Conservation (phyloP, 1,140 invertebrate species). For the Drosophila saltans region DNA sequence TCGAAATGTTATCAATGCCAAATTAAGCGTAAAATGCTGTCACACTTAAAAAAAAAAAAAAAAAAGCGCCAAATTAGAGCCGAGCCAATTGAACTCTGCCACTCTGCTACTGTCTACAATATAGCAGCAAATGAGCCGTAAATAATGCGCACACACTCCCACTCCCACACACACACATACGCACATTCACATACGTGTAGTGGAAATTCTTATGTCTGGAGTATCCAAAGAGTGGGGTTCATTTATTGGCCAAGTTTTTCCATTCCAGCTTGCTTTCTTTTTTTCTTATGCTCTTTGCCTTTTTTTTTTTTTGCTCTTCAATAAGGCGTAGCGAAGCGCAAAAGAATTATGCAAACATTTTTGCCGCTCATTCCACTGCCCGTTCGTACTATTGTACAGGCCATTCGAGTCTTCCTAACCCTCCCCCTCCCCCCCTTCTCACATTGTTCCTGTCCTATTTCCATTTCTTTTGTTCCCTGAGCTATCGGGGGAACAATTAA, state of each 20-base stretch:
- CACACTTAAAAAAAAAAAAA: constrained; percentile 48
- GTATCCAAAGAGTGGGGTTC: constrained; percentile 16
- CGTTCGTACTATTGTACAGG: too few relatives aligned
- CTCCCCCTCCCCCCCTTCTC: background rate
- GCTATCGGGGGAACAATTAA: constrained; percentile 40
- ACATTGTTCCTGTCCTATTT: background rate
- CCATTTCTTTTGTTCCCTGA: constrained; percentile 34
- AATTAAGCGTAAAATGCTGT: constrained; percentile 77
- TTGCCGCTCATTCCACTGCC: constrained; percentile 11
- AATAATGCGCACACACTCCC: constrained; percentile 51
- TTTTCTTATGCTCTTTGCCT: background rate
- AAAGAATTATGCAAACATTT: constrained; percentile 61
- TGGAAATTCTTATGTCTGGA: constrained; percentile 41
- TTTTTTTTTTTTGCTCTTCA: constrained; percentile 4
- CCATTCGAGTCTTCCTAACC: too few relatives aligned
- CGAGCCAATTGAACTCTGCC: constrained; percentile 18
- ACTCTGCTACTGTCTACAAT: background rate
- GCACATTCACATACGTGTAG: constrained; percentile 4
- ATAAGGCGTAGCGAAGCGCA: constrained; percentile 39
- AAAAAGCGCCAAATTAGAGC: constrained; percentile 53
- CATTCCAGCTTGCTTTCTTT: constrained; percentile 1
- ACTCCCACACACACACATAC: constrained; percentile 28
- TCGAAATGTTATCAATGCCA: constrained; percentile 64
- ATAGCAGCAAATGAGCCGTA: constrained; percentile 62
- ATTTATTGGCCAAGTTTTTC: constrained; percentile 66